phyloP scores from a whole-genome alignment of 2,888 invertebrate species.

The Pheosia tremula region DNA sequence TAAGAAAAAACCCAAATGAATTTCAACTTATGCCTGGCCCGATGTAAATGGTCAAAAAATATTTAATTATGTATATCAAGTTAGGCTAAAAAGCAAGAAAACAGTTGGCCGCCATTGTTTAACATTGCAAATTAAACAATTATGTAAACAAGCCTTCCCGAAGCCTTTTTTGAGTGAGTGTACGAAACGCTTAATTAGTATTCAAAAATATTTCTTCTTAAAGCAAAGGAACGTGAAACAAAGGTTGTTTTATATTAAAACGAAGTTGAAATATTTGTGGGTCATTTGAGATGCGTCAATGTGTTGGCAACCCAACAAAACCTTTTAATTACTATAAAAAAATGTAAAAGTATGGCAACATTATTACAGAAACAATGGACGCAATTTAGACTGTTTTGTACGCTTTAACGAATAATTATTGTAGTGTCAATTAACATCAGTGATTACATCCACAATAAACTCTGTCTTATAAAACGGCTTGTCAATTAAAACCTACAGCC shows the following conservation, averaged over 20 bases:
- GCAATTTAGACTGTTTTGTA: too few species aligned
- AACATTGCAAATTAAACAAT: slow-evolving; percentile 81
- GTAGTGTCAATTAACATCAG: too few species aligned
- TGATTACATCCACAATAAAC: too few species aligned
- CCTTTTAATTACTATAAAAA: too few species aligned
- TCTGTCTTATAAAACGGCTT: too few species aligned
- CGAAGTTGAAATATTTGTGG: slow-evolving; percentile 14
- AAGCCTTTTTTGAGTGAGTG: slow-evolving; percentile 70
- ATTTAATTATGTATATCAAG: slow-evolving; percentile 45
- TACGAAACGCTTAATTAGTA: slow-evolving; percentile 66
- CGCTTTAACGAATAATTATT: too few species aligned
- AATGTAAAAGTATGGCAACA: too few species aligned
- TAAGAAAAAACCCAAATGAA: slow-evolving; percentile 21
- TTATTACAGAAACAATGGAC: too few species aligned
- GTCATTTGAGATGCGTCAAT: background rate
- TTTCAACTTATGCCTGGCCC: slow-evolving; percentile 53
- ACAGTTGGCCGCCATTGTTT: slow-evolving; percentile 67
- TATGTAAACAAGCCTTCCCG: slow-evolving; percentile 77
- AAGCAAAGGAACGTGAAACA: background rate
- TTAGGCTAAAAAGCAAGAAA: slow-evolving; percentile 66
- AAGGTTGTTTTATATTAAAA: slow-evolving; percentile 7
- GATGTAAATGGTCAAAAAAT: slow-evolving; percentile 28
- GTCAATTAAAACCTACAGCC: too few species aligned
- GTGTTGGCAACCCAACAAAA: too few species aligned
- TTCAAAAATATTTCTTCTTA: slow-evolving; percentile 66